Evolutionary conservation across 2,888 invertebrate genomes (phyloP).

Genomic region (Pycnomerus fuliginosus): DNA sequence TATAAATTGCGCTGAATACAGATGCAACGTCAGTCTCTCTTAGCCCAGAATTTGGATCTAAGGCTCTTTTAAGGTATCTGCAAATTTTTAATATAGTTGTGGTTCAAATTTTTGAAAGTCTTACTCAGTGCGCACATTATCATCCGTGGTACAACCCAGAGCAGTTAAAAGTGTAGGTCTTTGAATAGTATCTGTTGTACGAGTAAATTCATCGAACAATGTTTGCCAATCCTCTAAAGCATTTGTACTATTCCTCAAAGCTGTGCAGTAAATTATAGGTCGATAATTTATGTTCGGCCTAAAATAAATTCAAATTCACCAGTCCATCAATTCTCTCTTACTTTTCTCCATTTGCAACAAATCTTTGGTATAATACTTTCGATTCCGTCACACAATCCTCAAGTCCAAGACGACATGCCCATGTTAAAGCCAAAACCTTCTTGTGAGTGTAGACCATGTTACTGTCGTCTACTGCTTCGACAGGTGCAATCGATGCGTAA

Average conservation of each 20-base stretch:
- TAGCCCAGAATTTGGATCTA: neutral
- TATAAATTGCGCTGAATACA: neutral
- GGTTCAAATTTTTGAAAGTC: too few species aligned
- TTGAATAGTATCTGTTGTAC: neutral
- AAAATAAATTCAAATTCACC: conserved; percentile 30
- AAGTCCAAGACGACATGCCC: conserved; percentile 66
- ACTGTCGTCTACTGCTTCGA: conserved; percentile 19
- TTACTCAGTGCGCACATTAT: too few species aligned
- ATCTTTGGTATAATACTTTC: neutral
- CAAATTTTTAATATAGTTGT: neutral
- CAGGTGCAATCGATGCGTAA: conserved; percentile 1
- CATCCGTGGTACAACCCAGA: neutral
- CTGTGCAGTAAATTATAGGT: conserved; percentile 54
- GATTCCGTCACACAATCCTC: conserved; percentile 55
- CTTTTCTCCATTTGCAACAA: neutral
- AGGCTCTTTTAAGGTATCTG: neutral
- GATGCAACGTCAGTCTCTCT: neutral
- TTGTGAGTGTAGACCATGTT: conserved; percentile 59
- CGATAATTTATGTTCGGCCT: conserved; percentile 65
- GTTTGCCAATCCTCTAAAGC: conserved; percentile 56
- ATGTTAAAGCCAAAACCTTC: conserved; percentile 60
- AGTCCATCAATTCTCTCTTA: neutral
- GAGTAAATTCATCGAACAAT: neutral
- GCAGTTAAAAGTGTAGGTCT: neutral
- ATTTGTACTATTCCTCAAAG: conserved; percentile 48